Conservation (phyloP, 2,888 invertebrate species). For the Hydraecia micacea region DNA sequence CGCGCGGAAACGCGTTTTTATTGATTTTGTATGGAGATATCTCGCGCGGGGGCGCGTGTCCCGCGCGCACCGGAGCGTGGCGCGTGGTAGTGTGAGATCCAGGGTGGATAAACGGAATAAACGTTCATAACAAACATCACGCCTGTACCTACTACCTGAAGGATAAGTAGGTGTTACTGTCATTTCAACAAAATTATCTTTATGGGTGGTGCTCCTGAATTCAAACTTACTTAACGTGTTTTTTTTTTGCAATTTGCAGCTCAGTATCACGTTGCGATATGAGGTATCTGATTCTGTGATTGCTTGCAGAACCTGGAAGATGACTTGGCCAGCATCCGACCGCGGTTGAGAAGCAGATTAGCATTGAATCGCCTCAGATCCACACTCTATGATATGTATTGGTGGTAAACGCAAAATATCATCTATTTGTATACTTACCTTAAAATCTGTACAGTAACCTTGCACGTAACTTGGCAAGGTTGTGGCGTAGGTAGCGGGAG, state of each 20-base stretch:
- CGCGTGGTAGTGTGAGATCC: background rate
- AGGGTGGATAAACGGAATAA: background rate
- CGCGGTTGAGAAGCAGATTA: constrained; percentile 32
- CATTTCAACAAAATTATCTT: background rate
- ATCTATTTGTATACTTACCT: background rate
- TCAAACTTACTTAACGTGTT: background rate
- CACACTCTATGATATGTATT: constrained; percentile 17
- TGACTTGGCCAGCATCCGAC: constrained; percentile 26
- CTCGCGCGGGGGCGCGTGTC: background rate
- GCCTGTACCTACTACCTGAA: background rate
- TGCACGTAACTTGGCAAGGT: background rate
- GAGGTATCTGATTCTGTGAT: constrained; percentile 32
- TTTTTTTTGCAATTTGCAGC: background rate
- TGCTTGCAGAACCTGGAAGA: constrained; percentile 48
- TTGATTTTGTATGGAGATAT: too few relatives aligned
- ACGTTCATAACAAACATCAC: background rate
- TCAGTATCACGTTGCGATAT: background rate
- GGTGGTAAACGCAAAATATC: constrained; percentile 9
- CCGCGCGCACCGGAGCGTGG: too few relatives aligned
- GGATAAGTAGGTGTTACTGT: background rate
- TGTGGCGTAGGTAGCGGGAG: background rate
- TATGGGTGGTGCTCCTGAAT: background rate
- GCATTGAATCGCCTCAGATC: constrained; percentile 24
- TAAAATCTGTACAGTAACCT: background rate
- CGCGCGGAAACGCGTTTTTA: too few relatives aligned